Base-by-base conservation (phyloP, 2,888 invertebrate species). In the Smittia sp. region DNA sequence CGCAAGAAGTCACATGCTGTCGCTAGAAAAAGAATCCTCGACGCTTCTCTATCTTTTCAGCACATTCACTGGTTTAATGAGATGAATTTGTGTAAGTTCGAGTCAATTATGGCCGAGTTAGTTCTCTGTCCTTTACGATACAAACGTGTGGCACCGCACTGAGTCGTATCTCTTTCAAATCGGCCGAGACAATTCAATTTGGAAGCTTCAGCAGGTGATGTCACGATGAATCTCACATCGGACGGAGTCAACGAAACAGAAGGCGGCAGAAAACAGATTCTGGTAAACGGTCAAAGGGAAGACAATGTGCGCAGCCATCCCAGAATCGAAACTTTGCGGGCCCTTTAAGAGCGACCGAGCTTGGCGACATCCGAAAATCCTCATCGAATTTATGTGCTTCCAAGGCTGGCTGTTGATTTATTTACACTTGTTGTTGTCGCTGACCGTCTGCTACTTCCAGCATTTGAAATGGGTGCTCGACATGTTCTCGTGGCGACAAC, bases 401-500 rank as follows among this genome's bases (percentile, higher is more conserved):
- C 20, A 24, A 22, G 24, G 11, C 22, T 9, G 24, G 70, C 18
- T 72, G 38, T 72, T 72, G 72, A 72, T 72, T 72, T 72, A 72
- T 72, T 72, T 72, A 62, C 58, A 72, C 72, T 72, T 72, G 72
- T 62, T 72, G 62, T 72, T 66, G 39, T 20, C 72, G 72, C 39
- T 72, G 72, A 62, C 72, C 72, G 72, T 72, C 72, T 72, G 72
- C 72, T 15, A 18, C 24, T 68, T 68, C 25, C n/a, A 68, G 1
- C 46, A 68, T 13, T 70, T 52, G 54, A 68, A 24, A 41, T 46
- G 20, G 58, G 72, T 38, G 54, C 13, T 54, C 52, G 72, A 72
- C 72, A 72, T 72, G 72, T 72, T 72, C 52, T 72, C 38, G 72
- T 72, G 72, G 72, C 72, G 72, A 72, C 72, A 72, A 72, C 72